Evolutionary conservation across 2,797 vertebrate species (phyloP), one percentile per base, ranked within the genome.

Genomic region (Alouatta caraya): DNA sequence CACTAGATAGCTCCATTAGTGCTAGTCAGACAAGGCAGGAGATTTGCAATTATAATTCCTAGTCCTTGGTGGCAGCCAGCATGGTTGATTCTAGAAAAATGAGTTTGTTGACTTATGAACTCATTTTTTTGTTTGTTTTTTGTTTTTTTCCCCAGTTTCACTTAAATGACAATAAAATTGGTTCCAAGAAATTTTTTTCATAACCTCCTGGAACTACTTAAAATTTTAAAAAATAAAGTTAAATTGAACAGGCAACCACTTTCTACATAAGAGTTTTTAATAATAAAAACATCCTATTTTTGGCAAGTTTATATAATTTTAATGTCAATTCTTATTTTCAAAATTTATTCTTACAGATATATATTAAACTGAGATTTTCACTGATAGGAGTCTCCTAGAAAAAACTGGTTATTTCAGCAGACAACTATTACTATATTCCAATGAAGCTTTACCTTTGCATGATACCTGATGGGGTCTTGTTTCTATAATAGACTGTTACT

Each of bases 31-130:
- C 59, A 86, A 88, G 5, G 50, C 4, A 81, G 30, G 42, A 55
- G 37, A 80, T 84, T 78, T 95, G 72, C 13, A 90, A 79, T 64
- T 93, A 52, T 44, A 93, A 88, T 94, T 92, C 33, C 39, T 57
- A 8, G 12, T 73, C 42, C 37, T 26, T 90, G 21, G 57, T 61
- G 46, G 13, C 44, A 67, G 39, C 4, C 57, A 84, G 37, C 37
- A 81, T 33, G 39, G 17, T 14, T 89, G 21, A 24, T 88, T 88
- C 70, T 50, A 50, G 6, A 39, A 90, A 93, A 94, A 52, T 88
- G 21, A 70, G 19, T 67, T 64, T 96, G 13, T 80, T 52, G 81
- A 86, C 9, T 91, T 93, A 81, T 76, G 37, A 88, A 9, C 24
- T 83, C 85, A 7, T 17, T 13, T 37, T 59, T 14, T 37, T 37